Evolutionary conservation across 2,888 invertebrate species (phyloP).

Genomic region (Rotaria magnacalcarata): DNA sequence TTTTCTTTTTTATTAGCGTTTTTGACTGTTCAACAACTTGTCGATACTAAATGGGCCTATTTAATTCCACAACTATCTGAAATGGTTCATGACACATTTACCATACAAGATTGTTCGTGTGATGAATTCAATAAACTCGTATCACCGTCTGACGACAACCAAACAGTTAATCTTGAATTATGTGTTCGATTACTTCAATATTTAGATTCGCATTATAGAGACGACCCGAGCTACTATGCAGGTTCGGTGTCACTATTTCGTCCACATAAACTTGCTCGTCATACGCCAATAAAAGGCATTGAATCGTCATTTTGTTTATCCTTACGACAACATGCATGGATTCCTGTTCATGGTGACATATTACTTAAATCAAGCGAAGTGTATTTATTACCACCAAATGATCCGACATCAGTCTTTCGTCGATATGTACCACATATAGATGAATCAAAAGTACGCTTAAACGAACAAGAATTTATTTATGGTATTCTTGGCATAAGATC

Average conservation of each 20-base stretch:
- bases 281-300: background rate
- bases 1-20: background rate
- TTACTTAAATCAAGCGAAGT: background rate
- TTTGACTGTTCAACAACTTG: background rate
- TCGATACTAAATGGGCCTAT: background rate
- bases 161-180: background rate
- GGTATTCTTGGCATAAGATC: background rate
- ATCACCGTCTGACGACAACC: background rate
- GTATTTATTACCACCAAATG: background rate
- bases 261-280: background rate
- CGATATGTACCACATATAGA: constrained; percentile 18
- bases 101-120: background rate
- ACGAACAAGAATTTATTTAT: background rate
- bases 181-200: background rate
- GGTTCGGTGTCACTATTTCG: background rate
- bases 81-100: background rate
- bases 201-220: background rate
- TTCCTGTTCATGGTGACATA: background rate
- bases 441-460: background rate
- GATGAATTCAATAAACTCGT: background rate
- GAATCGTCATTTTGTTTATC: background rate
- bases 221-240: background rate
- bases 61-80: background rate
- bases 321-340: background rate
- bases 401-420: background rate